Conservation (phyloP, 2,888 invertebrate genomes). For the Zele albiditarsus region DNA sequence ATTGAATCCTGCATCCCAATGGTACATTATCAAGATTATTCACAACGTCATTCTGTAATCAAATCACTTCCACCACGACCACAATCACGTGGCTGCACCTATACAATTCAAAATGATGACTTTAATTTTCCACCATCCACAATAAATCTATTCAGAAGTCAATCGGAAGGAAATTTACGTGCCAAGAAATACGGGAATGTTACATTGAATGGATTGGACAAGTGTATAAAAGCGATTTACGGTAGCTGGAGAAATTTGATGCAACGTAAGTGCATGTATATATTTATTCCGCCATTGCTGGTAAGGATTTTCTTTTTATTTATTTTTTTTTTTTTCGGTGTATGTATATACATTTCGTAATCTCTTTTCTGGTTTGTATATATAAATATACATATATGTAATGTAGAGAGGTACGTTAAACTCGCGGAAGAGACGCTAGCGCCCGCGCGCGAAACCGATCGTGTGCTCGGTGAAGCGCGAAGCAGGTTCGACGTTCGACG, state of each 20-base stretch:
- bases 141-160: conserved; percentile 78
- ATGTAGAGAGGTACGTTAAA: conserved; percentile 18
- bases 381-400: conserved; percentile 4
- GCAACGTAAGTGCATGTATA: conserved; percentile 79
- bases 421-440: conserved; percentile 39
- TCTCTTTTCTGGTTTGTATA: conserved; percentile 5
- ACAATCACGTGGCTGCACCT: conserved; percentile 31
- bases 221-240: conserved; percentile 83
- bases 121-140: conserved; percentile 47
- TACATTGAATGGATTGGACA: conserved; percentile 75
- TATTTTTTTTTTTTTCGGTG: background rate
- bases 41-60: conserved; percentile 31
- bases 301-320: background rate
- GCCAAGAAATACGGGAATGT: conserved; percentile 50
- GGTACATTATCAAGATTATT: conserved; percentile 29
- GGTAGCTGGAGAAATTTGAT: conserved; percentile 88
- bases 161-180: conserved; percentile 81
- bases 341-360: conserved; percentile 10
- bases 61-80: conserved; percentile 34
- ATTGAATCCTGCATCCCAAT: conserved; percentile 72
- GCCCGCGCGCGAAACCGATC: conserved; percentile 28
- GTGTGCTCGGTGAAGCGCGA: conserved; percentile 41
- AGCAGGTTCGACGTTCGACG: conserved; percentile 42
- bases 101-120: conserved; percentile 57
- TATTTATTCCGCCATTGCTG: background rate